Percentiles rank a stretch among this genome's conserved stretches.
phyloP scores from a whole-genome alignment of 1,140 invertebrate genomes.

The Oryctes rhinoceros region DNA sequence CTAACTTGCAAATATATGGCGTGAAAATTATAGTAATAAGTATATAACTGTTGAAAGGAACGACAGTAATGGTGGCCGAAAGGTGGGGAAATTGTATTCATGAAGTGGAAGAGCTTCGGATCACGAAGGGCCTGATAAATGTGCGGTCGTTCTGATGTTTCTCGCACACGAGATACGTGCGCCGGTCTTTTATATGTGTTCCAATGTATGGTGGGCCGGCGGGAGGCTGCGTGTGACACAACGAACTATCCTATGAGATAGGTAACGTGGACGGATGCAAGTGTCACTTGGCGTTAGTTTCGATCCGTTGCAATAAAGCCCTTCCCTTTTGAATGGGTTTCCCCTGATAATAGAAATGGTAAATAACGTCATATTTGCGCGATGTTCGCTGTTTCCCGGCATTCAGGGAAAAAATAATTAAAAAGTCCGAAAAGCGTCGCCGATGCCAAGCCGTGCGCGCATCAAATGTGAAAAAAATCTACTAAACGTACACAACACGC shows the following conservation, averaged over 20 bases:
- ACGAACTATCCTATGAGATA: conserved; percentile 7
- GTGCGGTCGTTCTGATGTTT: conserved; percentile 39
- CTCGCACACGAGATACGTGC: conserved; percentile 21
- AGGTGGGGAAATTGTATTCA: conserved; percentile 46
- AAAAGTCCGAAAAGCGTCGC: background rate
- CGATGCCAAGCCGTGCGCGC: background rate
- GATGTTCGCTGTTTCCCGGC: background rate
- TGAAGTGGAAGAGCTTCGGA: conserved; percentile 40
- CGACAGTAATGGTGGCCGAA: conserved; percentile 43
- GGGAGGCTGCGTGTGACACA: background rate
- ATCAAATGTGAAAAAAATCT: background rate
- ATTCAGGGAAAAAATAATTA: background rate
- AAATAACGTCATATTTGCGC: background rate
- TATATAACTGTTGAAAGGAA: conserved; percentile 38
- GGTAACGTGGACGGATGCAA: conserved; percentile 19
- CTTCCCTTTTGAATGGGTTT: background rate
- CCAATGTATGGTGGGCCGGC: background rate
- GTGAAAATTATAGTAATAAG: conserved; percentile 50
- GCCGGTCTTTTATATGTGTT: background rate
- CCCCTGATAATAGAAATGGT: background rate
- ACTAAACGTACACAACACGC: background rate
- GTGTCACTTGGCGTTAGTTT: conserved; percentile 3
- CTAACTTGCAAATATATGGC: conserved; percentile 45
- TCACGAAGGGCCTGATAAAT: conserved; percentile 44
- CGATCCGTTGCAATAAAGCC: conserved; percentile 18